These are phyloP conservation scores for Harpegnathos saltator DNA, from an alignment of 1,140 invertebrate genomes.

Conservation along the genomic window DNA sequence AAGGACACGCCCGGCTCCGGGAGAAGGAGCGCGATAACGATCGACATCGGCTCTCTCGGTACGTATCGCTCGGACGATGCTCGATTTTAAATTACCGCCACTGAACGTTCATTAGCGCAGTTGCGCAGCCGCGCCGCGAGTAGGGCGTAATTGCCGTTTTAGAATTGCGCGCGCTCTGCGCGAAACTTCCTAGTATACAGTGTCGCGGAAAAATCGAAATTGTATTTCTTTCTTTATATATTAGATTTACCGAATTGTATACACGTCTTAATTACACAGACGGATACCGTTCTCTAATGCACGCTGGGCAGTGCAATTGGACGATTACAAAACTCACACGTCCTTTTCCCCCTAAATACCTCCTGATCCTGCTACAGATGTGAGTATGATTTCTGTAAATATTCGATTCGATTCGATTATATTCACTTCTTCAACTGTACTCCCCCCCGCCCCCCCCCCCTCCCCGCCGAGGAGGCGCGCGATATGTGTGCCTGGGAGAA, in stretches of 20 bases:
- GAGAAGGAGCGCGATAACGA: conserved; percentile 68
- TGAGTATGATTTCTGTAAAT: background rate
- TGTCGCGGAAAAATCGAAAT: background rate
- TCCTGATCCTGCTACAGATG: conserved; percentile 3
- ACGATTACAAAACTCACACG: too few relatives aligned
- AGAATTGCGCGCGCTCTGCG: too few relatives aligned
- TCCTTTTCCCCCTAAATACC: too few relatives aligned
- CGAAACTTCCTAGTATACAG: background rate
- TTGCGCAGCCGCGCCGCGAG: background rate
- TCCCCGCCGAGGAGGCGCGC: too few relatives aligned
- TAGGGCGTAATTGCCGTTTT: background rate
- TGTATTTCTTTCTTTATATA: background rate
- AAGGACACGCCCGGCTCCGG: conserved; percentile 79
- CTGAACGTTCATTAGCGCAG: conserved; percentile 31
- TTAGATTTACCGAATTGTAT: background rate
- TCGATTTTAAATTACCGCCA: conserved; percentile 66
- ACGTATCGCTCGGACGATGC: conserved; percentile 53
- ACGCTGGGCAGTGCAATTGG: too few relatives aligned
- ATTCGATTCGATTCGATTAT: conserved; percentile 24
- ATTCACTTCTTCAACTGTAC: background rate
- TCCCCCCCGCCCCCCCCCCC: too few relatives aligned
- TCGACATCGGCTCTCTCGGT: conserved; percentile 64
- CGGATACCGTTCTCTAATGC: too few relatives aligned
- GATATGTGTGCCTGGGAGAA: background rate
- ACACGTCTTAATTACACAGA: too few relatives aligned